Percentiles rank a stretch among this genome's conserved stretches.
These are phyloP conservation scores for Leptopilina boulardi DNA, from an alignment of 1,140 invertebrate species.

Conservation along the genomic window DNA sequence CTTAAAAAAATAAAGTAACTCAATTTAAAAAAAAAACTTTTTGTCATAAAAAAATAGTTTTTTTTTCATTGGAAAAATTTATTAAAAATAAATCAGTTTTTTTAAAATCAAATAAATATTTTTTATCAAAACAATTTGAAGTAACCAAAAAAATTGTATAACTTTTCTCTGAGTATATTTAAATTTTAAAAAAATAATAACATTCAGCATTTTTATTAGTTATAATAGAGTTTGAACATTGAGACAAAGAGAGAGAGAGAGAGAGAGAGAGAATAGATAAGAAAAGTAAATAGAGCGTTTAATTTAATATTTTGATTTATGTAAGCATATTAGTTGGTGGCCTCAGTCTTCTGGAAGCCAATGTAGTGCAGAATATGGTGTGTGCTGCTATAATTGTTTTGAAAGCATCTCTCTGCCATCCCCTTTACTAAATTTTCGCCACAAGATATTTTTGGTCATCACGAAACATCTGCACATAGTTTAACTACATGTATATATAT, in stretches of 20 bases:
- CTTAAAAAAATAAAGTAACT: too few relatives aligned
- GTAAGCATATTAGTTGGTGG: not conserved
- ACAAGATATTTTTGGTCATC: constrained; percentile 5
- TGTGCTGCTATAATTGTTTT: constrained; percentile 10
- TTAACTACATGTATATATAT: not conserved
- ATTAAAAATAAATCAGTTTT: too few relatives aligned
- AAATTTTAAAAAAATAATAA: too few relatives aligned
- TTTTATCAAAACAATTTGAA: too few relatives aligned
- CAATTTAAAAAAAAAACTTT: too few relatives aligned
- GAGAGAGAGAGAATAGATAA: not conserved
- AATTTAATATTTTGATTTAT: constrained; percentile 12
- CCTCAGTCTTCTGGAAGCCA: constrained; percentile 3
- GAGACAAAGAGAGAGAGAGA: not conserved
- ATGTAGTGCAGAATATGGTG: not conserved
- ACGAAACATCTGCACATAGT: not conserved
- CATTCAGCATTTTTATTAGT: too few relatives aligned
- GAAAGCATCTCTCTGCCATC: not conserved
- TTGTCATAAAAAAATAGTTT: too few relatives aligned
- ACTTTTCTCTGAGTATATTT: too few relatives aligned
- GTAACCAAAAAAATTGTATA: too few relatives aligned
- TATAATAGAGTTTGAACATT: too few relatives aligned
- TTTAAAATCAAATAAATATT: too few relatives aligned
- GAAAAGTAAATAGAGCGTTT: not conserved
- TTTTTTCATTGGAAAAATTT: too few relatives aligned
- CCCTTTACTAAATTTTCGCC: not conserved